A percentile compares a stretch with the other conserved stretches of the same genome.
Evolutionary conservation across 1,140 invertebrate species (phyloP).

Genomic region (Neodiprion lecontei): DNA sequence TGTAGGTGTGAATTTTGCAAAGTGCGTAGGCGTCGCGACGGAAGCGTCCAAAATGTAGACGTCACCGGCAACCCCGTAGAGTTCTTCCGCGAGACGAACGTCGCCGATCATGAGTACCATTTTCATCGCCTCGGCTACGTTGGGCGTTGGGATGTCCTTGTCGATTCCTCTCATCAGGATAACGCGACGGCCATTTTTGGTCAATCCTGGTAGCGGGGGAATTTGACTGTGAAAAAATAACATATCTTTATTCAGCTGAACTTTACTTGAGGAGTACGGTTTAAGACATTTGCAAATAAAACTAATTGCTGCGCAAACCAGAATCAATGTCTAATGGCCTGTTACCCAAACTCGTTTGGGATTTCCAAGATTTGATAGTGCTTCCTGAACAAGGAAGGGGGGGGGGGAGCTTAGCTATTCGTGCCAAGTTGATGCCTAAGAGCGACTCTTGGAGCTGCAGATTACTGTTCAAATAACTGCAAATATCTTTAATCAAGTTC

Average conservation of each 20-base stretch:
- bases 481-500: too few relatives aligned
- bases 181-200: conserved; percentile 78
- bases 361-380: too few relatives aligned
- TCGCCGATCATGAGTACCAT: conserved; percentile 83
- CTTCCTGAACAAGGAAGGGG: too few relatives aligned
- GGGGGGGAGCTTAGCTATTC: too few relatives aligned
- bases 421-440: too few relatives aligned
- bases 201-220: conserved; percentile 79
- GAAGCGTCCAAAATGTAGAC: conserved; percentile 80
- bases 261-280: neutral
- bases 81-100: conserved; percentile 76
- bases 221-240: conserved; percentile 68
- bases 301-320: neutral
- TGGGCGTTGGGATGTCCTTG: conserved; percentile 65
- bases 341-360: too few relatives aligned
- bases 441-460: too few relatives aligned
- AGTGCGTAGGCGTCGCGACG: conserved; percentile 75
- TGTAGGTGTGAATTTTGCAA: conserved; percentile 78
- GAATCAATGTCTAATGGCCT: neutral
- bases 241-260: neutral
- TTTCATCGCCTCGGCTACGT: conserved; percentile 76
- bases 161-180: conserved; percentile 73
- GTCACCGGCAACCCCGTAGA: conserved; percentile 79
- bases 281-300: neutral
- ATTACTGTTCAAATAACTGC: too few relatives aligned